Percentiles rank a stretch among this genome's conserved stretches.
These are phyloP conservation scores for Cheilosia pagana DNA, from an alignment of 2,888 invertebrate species.

Conservation along the genomic window DNA sequence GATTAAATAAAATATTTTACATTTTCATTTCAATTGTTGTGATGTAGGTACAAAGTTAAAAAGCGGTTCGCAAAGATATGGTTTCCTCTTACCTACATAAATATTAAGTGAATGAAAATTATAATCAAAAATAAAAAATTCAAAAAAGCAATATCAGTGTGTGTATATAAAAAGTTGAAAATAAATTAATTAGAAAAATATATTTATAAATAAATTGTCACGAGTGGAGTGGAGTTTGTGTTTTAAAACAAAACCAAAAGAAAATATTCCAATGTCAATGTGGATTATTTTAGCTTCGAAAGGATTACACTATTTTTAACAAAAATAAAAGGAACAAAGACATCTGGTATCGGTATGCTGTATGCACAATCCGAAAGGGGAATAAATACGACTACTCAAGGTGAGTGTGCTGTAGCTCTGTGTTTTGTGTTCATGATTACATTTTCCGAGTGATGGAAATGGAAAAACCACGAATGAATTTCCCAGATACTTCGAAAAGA, in stretches of 20 bases:
- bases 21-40: constrained; percentile 11
- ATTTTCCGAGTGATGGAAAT: not conserved
- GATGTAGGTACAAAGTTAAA: constrained; percentile 25
- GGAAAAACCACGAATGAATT: not conserved
- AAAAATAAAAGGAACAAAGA: constrained; percentile 38
- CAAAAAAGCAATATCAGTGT: constrained; percentile 36
- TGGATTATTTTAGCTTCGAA: constrained; percentile 64
- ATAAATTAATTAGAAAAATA: constrained; percentile 8
- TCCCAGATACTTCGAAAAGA: not conserved
- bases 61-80: constrained; percentile 53
- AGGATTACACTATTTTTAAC: constrained; percentile 56
- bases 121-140: too few relatives aligned
- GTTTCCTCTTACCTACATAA: constrained; percentile 53
- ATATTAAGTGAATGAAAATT: constrained; percentile 49
- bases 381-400: constrained; percentile 55
- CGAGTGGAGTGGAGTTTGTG: constrained; percentile 37
- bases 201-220: constrained; percentile 14
- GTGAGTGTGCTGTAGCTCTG: constrained; percentile 37
- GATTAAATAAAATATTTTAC: not conserved
- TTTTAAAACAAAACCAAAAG: not conserved
- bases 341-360: not conserved
- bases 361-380: constrained; percentile 32
- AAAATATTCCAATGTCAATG: constrained; percentile 49
- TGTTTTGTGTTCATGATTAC: not conserved
- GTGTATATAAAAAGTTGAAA: constrained; percentile 3